Base-by-base conservation (phyloP, 2,888 invertebrate species). In the Apoda limacodes region DNA sequence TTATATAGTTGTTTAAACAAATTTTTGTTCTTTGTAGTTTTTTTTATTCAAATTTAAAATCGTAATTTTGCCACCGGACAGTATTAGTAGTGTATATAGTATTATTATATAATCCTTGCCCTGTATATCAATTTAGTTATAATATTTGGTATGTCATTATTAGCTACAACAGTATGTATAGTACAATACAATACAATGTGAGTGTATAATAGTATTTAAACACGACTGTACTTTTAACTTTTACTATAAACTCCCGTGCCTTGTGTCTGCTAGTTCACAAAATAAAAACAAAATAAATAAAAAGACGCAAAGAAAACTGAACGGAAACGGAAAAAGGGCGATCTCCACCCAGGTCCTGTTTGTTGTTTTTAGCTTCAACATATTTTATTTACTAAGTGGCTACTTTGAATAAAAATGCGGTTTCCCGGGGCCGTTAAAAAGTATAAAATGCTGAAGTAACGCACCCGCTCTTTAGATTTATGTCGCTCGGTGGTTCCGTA, bases 321-420 rank as follows among this genome's bases (percentile, higher is more conserved):
- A 27, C 43, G 44, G 47, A 49, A 47, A 47, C 50, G 51, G 47
- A 52, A 55, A 50, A 53, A 57, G 55, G 55, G 48, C 50, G 55
- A 39, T 67, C 61, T 59, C 74, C 71, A 57, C 67, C 68, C 70
- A 60, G 52, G 53, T 58, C 60, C 63, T 64, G 71, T 68, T 67
- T 59, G 65, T 74, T 74, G 75, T 76, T 67, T 61, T 53, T 58
- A 58, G 55, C 57, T 60, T 59, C 63, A 61, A 75, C 74, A 78
- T 76, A 78, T 80, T 80, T 80, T 75, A 71, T 72, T 68, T 68
- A 66, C 68, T 75, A 78, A 78, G 75, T 76, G 76, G 70, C 65
- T 75, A 59, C 60, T 76, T 80, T 78, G 64, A 80, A 80, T 80
- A 80, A 80, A 78, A 80, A 75, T 61, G 70, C 69, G 66, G 68